Conservation (phyloP, 2,113 vertebrate species). For the Manacus vitellinus region DNA sequence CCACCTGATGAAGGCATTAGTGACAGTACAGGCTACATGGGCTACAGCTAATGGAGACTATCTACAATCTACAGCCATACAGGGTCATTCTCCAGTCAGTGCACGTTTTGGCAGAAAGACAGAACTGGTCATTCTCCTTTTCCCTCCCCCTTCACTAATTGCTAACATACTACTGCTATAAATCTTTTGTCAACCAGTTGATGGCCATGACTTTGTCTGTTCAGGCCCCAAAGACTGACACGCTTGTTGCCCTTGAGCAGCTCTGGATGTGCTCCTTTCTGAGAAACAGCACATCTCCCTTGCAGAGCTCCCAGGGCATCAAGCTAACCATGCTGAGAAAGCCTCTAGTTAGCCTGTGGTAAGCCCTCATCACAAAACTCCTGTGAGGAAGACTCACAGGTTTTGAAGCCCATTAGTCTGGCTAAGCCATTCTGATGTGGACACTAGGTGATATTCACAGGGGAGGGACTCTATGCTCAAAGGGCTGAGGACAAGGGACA, state of each 20-base stretch:
- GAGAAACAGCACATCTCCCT: neutral
- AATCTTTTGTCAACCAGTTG: neutral
- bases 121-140: slow-evolving; percentile 12
- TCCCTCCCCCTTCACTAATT: neutral
- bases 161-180: neutral
- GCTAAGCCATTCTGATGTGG: neutral
- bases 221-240: neutral
- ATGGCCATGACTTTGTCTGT: neutral
- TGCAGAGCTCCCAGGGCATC: neutral
- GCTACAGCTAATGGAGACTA: slow-evolving; percentile 73
- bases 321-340: neutral
- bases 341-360: neutral
- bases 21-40: slow-evolving; percentile 61
- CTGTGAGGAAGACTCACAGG: neutral
- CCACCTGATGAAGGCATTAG: slow-evolving; percentile 67
- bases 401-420: neutral
- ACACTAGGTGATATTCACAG: neutral
- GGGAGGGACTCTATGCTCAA: neutral
- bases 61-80: slow-evolving; percentile 66
- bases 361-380: neutral
- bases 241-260: neutral
- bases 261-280: neutral
- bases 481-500: neutral
- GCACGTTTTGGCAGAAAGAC: neutral
- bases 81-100: slow-evolving; percentile 81